Conservation (phyloP, 2,113 vertebrate genomes). For the Cephalopholis sonnerati region DNA sequence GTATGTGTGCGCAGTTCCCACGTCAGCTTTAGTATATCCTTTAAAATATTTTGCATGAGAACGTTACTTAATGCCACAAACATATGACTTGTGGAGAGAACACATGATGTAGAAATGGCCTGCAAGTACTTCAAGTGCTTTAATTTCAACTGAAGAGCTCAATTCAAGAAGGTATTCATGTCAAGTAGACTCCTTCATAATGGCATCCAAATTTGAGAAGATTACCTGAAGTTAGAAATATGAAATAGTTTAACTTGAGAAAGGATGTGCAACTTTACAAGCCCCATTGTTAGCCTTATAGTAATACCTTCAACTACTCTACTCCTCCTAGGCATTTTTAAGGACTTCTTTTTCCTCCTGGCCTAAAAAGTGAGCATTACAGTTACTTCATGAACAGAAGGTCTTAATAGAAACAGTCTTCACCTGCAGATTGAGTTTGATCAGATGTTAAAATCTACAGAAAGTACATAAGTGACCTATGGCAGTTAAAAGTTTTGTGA, state of each 20-base stretch:
- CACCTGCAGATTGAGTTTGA: neutral
- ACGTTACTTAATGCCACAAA: neutral
- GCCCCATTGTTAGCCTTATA: neutral
- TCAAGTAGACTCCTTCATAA: neutral
- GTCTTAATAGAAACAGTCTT: neutral
- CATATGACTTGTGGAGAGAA: neutral
- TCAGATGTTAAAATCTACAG: too few relatives aligned
- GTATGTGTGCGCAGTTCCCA: neutral
- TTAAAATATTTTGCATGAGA: too few relatives aligned
- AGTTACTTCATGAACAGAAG: neutral
- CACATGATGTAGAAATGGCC: neutral
- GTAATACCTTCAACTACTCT: neutral
- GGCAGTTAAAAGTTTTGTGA: neutral
- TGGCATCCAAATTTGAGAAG: neutral
- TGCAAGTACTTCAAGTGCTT: slow-evolving; percentile 17
- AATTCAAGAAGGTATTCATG: neutral
- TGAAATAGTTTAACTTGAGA: neutral
- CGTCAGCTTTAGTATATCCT: neutral
- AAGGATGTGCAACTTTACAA: neutral
- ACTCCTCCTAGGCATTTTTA: neutral
- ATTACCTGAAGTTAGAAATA: neutral
- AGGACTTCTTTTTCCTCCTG: neutral
- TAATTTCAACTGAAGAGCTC: slow-evolving; percentile 10
- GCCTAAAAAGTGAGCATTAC: neutral
- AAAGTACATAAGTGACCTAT: neutral